Base-by-base conservation (phyloP, 1,140 invertebrate species). In the Bombus picipes region DNA sequence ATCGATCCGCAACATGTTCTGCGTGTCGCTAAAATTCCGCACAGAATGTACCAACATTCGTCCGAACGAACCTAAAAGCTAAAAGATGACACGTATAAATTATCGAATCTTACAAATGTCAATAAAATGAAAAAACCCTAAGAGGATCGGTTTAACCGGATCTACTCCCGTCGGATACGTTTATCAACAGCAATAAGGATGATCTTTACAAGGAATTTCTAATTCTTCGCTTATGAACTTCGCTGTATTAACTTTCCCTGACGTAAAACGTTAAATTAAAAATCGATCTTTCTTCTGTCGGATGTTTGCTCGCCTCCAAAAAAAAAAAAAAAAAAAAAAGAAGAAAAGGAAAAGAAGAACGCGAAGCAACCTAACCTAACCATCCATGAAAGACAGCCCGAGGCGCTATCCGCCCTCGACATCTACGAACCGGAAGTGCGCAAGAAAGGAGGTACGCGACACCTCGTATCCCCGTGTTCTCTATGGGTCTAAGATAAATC, bases 401-500 rank as follows among this genome's bases (percentile, higher is more conserved):
- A 53, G 47, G 47, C 6, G 47, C 47, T 53, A 53, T 53, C 28
- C 59, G 28, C 0, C 28, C 28, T n/a, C 28, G 59, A 62, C 59
- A n/a, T 62, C 10, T 9, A n/a, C 25, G 57, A 59, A 28, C n/a
- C 34, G 34, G 12, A 34, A n/a, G 13, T 22, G 34, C 2, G 74
- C 37, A 78, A 83, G 74, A 83, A 83, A 41, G 28, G 25, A 39
- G n/a, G 4, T 12, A 41, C 28, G 37, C 53, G 74, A 59, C 53
- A 37, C 43, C 4, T n/a, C 25, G 81, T 18, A 25, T 37, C 57
- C 25, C 12, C 15, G 34, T 13, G 22, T 15, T 43, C 34, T 53
- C 62, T 18, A 34, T 10, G 28, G 34, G 47, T 59, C 6, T 66
- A 79, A 79, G 76, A 84, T 84, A 80, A 84, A 84, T 79, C 32